Evolutionary conservation across 2,113 vertebrate species (phyloP), one percentile per base, ranked within the genome.

Genomic region (Mormyrus iriodes): DNA sequence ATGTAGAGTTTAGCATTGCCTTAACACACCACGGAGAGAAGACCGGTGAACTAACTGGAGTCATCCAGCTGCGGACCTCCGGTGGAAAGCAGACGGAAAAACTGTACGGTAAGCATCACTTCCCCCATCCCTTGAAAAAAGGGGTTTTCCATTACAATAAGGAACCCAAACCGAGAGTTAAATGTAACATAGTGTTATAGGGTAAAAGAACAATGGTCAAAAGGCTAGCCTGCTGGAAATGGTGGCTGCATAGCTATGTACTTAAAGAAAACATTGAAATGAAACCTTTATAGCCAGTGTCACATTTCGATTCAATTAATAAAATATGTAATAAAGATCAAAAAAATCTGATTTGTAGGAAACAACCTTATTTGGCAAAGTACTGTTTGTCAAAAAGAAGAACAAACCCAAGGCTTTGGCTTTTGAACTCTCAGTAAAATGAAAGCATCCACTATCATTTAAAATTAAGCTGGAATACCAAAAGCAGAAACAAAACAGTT

Each of bases 21-120:
- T 95, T 99, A 90, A 98, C 98, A 31, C 98, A 99, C 92, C 97
- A 99, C 0, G 98, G 98, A 31, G 98, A 99, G 94, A 95, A 94
- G 92, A 99, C 96, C 0, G 98, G 98, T 2, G 92, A 93, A 31
- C 95, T 99, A 93, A 96, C 91, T 5, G 98, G 98, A 0, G 96
- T 96, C 91, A 98, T 99, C 90, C 97, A 97, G 91, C 92, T 99
- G 79, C 96, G 95, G 86, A 98, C 97, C 1, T 97, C 97, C 0
- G 96, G 97, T 91, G 96, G 97, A 76, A 99, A 98, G 90, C 97
- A 95, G 92, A 96, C 98, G 3, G 98, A 99, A 93, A 98, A 98
- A 90, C 93, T 99, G 35, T 99, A 99, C 0, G 98, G 98, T 99
- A 94, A 97, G 96, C 88, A n/a, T 51, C 17, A 31, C 51, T 42